A percentile compares a stretch with the other conserved stretches of the same genome.
Evolutionary conservation across 2,113 vertebrate genomes (phyloP).

Genomic region (Callopanchax toddi): DNA sequence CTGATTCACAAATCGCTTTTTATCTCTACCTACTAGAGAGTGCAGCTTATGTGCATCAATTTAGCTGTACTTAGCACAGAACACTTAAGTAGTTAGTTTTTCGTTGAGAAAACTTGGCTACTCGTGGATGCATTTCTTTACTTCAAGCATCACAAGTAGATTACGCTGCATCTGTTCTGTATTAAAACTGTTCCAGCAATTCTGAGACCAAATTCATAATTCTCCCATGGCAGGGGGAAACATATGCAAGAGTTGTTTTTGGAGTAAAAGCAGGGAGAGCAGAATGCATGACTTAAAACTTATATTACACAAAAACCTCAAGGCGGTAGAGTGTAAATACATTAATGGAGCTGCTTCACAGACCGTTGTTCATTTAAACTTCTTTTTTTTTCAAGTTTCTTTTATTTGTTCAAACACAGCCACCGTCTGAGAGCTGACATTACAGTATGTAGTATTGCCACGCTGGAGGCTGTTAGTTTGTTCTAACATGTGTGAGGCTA

Average conservation of each 20-base stretch:
- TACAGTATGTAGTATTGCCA: not conserved
- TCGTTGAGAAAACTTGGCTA: not conserved
- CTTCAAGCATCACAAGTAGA: not conserved
- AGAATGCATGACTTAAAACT: not conserved
- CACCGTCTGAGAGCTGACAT: not conserved
- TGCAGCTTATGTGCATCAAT: conserved; percentile 40
- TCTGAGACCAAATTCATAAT: not conserved
- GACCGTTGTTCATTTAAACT: not conserved
- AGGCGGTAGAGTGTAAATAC: not conserved
- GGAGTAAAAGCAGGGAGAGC: not conserved
- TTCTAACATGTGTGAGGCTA: conserved; percentile 25
- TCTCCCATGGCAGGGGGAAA: conserved; percentile 1
- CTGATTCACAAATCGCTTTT: conserved; percentile 28
- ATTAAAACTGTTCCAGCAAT: conserved; percentile 16
- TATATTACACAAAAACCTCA: not conserved
- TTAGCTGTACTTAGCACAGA: conserved; percentile 13
- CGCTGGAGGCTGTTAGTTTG: not conserved
- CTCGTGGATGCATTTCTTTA: not conserved
- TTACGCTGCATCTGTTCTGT: conserved; percentile 7
- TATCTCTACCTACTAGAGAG: conserved; percentile 20
- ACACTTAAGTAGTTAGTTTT: not conserved
- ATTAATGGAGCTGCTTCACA: not conserved
- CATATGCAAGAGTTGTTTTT: not conserved
- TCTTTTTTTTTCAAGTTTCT: not conserved
- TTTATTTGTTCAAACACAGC: conserved; percentile 6